Percentiles rank a stretch among this genome's conserved stretches.
These are phyloP conservation scores for Micropterix aruncella DNA, from an alignment of 2,888 invertebrate genomes.

Conservation along the genomic window DNA sequence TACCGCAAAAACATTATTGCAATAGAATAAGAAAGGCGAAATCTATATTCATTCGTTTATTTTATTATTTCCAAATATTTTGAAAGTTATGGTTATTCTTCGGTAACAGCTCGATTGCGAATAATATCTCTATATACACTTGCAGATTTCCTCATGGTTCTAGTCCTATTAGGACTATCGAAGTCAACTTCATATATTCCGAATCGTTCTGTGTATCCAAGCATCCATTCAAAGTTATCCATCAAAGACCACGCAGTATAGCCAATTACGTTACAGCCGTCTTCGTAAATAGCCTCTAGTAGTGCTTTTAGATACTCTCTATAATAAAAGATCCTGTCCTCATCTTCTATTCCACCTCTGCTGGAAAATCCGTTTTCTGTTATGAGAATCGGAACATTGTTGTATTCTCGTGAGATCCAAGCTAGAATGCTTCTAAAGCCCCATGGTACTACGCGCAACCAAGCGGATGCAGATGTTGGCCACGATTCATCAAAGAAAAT, in stretches of 20 bases:
- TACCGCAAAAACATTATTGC: too few species aligned
- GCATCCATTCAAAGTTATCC: neutral
- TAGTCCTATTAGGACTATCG: neutral
- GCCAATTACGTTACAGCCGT: neutral
- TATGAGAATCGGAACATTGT: neutral
- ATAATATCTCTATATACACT: neutral
- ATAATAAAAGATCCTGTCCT: neutral
- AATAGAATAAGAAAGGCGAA: too few species aligned
- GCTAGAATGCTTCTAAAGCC: neutral
- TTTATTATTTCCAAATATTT: too few species aligned
- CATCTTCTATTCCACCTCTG: neutral
- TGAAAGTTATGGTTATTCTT: neutral
- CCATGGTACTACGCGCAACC: neutral
- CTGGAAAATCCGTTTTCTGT: neutral
- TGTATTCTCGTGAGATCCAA: neutral
- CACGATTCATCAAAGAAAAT: neutral
- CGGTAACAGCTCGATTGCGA: neutral
- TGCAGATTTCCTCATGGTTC: neutral
- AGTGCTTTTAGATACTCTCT: neutral
- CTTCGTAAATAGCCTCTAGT: neutral
- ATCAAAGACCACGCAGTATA: neutral
- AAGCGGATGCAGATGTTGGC: neutral
- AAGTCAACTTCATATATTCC: neutral
- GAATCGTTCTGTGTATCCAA: neutral
- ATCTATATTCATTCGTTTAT: too few species aligned